Conservation (phyloP, 2,113 vertebrate species). For the Ictalurus furcatus region DNA sequence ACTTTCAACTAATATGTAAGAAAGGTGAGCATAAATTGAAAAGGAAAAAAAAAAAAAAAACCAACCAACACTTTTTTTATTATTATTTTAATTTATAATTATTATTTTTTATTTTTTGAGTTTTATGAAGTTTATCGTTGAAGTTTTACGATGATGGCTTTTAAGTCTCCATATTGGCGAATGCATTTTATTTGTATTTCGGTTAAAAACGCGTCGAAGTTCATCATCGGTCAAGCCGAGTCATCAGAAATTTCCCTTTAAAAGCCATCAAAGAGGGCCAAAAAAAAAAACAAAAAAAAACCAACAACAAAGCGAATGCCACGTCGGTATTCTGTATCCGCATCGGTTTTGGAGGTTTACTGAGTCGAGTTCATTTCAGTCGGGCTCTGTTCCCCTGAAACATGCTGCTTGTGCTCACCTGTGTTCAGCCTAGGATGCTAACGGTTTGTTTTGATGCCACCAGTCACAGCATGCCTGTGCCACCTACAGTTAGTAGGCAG, state of each 20-base stretch:
- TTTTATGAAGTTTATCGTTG: too few species aligned
- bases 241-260: not conserved
- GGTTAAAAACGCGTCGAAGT: not conserved
- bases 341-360: not conserved
- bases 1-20: constrained; percentile 6
- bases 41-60: too few species aligned
- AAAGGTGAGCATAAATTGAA: not conserved
- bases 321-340: not conserved
- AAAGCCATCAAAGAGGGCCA: not conserved
- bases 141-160: constrained; percentile 4
- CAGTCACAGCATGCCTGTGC: constrained; percentile 24
- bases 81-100: too few species aligned
- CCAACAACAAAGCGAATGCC: not conserved
- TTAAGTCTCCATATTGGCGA: constrained; percentile 1
- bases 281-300: not conserved
- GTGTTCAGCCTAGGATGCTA: constrained; percentile 9
- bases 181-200: constrained; percentile 13
- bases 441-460: constrained; percentile 5
- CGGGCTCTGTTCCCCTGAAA: constrained; percentile 1
- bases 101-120: too few species aligned
- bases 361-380: not conserved
- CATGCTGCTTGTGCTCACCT: constrained; percentile 23
- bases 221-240: not conserved
- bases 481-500: constrained; percentile 5
- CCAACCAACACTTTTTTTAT: too few species aligned